Evolutionary conservation across 1,140 invertebrate genomes (phyloP), one percentile per base, ranked within the genome.

Genomic region (Chymomyza costata): DNA sequence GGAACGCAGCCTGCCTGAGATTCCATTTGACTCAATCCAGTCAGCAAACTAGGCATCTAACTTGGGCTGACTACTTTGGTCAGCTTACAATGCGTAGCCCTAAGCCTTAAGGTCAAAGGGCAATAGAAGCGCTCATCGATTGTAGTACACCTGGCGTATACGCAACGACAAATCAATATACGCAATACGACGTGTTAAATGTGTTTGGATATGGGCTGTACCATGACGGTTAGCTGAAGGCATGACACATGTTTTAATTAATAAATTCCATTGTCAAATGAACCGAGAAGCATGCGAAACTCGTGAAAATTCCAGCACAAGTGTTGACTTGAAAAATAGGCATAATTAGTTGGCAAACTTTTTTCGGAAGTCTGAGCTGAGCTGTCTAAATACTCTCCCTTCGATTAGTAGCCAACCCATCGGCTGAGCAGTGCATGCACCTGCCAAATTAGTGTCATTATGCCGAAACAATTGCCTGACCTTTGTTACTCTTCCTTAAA

Each of bases 231-330:
- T 41, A 43, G 53, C 47, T 49, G 71, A 78, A 62, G 50, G 53
- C 63, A 56, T 50, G 66, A 76, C 71, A 76, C 62, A 78, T 76
- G 70, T 78, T 76, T 78, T 71, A 76, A 76, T 76, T 76, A 76
- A 76, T 76, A 76, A 78, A 76, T 76, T 61, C 71, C 70, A 78
- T 78, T 76, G 70, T 76, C 73, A 78, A 78, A 76, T 76, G 71
- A 70, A 56, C 53, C 55, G 66, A 50, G 71, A 70, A 78, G 70
- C 70, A 50, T 46, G 14, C 35, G 58, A 32, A 37, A 62, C 34
- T 45, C n/a, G n/a, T n/a, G n/a, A n/a, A n/a, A n/a, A n/a, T n/a
- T n/a, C n/a, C n/a, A n/a, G n/a, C n/a, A n/a, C n/a, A n/a, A n/a
- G 39, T 47, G 40, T 45, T 46, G 50, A 56, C 54, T 53, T 78